Percentiles rank a stretch among this genome's conserved stretches.
phyloP scores from a whole-genome alignment of 2,888 invertebrate species.

The Schizotus pectinicornis region DNA sequence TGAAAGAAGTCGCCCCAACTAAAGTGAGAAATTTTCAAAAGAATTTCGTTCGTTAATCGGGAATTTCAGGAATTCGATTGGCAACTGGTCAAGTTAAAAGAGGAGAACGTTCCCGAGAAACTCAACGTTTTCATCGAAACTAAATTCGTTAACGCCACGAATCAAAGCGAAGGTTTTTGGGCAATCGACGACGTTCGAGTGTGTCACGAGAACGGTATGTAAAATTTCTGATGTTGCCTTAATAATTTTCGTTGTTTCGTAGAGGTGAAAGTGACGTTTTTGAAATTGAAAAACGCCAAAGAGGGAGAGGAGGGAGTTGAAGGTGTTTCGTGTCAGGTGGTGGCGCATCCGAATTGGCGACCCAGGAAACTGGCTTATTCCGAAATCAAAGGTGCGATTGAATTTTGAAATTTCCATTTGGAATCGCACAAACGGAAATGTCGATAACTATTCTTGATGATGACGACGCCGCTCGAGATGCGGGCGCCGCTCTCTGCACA shows the following conservation, averaged over 20 bases:
- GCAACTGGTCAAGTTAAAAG: constrained; percentile 48
- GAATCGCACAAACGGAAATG: not conserved
- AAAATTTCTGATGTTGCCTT: constrained; percentile 1
- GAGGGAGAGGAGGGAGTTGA: constrained; percentile 30
- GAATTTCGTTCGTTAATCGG: no score
- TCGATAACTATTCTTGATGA: no score
- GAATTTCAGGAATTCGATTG: constrained; percentile 43
- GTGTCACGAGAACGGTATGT: constrained; percentile 51
- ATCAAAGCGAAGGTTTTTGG: constrained; percentile 48
- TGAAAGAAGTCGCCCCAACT: constrained; percentile 40
- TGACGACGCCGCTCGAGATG: no score
- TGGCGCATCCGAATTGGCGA: constrained; percentile 45
- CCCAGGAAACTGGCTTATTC: constrained; percentile 42
- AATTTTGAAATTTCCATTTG: constrained; percentile 1
- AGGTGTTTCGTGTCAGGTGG: constrained; percentile 44
- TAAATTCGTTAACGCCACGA: constrained; percentile 33
- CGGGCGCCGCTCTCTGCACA: not conserved
- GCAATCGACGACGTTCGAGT: constrained; percentile 52
- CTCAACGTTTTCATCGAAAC: constrained; percentile 52
- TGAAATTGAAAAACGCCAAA: constrained; percentile 36
- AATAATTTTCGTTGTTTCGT: constrained; percentile 22
- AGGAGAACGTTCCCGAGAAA: constrained; percentile 45
- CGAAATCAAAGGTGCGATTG: constrained; percentile 41
- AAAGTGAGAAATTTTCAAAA: constrained; percentile 13
- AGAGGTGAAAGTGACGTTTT: constrained; percentile 47